These are phyloP conservation scores for Plecturocebus donacophilus DNA, from an alignment of 2,113 vertebrate genomes.

Conservation along the genomic window DNA sequence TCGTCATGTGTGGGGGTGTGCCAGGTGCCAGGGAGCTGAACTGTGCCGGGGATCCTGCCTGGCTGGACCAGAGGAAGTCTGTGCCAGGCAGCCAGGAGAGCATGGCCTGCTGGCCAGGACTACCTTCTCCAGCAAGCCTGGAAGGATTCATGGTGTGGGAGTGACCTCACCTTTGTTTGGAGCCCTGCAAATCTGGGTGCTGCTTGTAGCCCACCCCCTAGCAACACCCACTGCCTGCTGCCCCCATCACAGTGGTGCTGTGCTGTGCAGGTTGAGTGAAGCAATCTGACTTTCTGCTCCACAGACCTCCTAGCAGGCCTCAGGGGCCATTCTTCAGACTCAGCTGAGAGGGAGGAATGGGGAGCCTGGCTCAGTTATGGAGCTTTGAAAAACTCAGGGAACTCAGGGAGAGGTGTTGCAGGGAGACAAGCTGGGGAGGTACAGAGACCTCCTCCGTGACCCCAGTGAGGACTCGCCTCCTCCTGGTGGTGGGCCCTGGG, in stretches of 20 bases:
- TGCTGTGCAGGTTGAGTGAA: background rate
- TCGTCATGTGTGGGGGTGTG: too few relatives aligned
- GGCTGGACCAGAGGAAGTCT: background rate
- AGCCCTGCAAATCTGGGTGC: background rate
- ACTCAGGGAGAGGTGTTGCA: background rate
- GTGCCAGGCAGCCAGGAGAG: background rate
- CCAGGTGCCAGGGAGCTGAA: background rate
- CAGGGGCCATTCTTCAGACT: background rate
- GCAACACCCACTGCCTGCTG: accelerated
- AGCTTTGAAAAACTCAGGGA: background rate
- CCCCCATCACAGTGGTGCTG: background rate
- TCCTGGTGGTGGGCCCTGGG: background rate
- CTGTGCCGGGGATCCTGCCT: background rate
- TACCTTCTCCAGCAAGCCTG: background rate
- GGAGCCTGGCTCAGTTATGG: background rate
- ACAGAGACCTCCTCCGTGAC: too few relatives aligned
- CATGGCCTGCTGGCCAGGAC: background rate
- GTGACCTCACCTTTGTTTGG: background rate
- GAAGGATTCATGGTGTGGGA: background rate
- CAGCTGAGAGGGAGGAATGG: background rate
- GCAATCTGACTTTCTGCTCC: background rate
- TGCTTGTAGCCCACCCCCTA: background rate
- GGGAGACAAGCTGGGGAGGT: background rate
- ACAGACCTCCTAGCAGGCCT: background rate
- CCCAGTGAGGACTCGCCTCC: background rate